Percentiles rank a stretch among this genome's conserved stretches.
Conservation (phyloP, 2,113 vertebrate genomes). For the Orcinus orca region DNA sequence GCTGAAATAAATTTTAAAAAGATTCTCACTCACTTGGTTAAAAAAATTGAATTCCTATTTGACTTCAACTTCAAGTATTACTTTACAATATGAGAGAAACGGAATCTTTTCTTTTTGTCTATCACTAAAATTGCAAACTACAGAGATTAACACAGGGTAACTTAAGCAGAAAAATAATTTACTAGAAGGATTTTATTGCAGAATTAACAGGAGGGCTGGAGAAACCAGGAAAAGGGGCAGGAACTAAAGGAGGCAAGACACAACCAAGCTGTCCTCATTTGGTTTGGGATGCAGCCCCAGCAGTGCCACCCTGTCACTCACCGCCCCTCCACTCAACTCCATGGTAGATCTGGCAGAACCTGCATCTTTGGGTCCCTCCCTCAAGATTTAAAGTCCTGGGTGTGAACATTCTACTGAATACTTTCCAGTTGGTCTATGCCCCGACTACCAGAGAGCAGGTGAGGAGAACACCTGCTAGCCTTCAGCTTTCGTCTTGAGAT, state of each 20-base stretch:
- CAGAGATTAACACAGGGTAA: not conserved
- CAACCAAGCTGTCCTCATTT: not conserved
- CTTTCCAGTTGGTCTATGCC: not conserved
- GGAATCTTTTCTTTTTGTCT: not conserved
- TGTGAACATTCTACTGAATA: not conserved
- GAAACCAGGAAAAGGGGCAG: not conserved
- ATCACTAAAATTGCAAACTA: not conserved
- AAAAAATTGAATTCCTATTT: not conserved
- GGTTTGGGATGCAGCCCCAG: rapidly evolving
- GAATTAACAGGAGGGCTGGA: not conserved
- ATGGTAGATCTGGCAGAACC: not conserved
- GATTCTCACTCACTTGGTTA: not conserved
- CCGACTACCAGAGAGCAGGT: not conserved
- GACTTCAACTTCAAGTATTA: not conserved
- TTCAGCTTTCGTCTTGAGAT: not conserved
- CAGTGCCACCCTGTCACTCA: rapidly evolving
- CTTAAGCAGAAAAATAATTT: not conserved
- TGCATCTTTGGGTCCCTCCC: not conserved
- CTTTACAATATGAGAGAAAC: not conserved
- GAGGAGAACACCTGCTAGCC: not conserved
- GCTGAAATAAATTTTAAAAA: not conserved
- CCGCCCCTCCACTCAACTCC: no score
- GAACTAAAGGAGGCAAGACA: not conserved
- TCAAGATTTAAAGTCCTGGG: not conserved
- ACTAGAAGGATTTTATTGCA: not conserved